Conservation (phyloP, 2,888 invertebrate species). For the Cheilosia impressa region DNA sequence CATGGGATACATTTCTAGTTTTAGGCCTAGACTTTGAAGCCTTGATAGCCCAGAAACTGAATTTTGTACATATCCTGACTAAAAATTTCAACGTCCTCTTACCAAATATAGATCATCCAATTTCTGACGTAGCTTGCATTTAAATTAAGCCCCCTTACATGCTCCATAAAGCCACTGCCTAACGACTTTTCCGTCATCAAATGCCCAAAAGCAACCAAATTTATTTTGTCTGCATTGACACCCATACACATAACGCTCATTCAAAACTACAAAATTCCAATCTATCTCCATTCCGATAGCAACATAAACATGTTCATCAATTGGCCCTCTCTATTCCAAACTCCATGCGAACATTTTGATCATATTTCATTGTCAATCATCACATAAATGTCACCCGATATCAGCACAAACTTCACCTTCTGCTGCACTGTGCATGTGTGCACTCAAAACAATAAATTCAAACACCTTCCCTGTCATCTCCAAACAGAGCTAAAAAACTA, state of each 20-base stretch:
- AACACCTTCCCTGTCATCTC: constrained; percentile 66
- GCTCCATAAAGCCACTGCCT: too few relatives aligned
- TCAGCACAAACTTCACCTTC: constrained; percentile 51
- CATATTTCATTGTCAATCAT: constrained; percentile 75
- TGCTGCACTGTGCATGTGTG: constrained; percentile 59
- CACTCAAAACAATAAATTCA: constrained; percentile 72
- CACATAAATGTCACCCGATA: constrained; percentile 73
- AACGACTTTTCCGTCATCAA: too few relatives aligned
- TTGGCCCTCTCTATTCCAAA: constrained; percentile 36
- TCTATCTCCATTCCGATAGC: constrained; percentile 46
- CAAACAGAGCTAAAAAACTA: constrained; percentile 12
- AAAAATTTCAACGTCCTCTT: too few relatives aligned
- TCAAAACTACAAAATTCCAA: constrained; percentile 38
- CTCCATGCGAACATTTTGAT: constrained; percentile 43
- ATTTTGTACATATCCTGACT: too few relatives aligned
- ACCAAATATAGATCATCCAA: too few relatives aligned
- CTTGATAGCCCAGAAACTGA: too few relatives aligned
- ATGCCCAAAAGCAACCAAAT: too few relatives aligned
- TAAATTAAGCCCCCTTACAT: too few relatives aligned
- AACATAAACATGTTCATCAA: constrained; percentile 60
- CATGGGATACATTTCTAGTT: too few relatives aligned
- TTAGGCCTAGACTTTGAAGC: too few relatives aligned
- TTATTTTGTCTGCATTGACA: too few relatives aligned
- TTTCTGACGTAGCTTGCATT: too few relatives aligned
- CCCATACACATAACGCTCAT: not conserved